Evolutionary conservation across 1,140 invertebrate genomes (phyloP).

Genomic region (Idris sp.): DNA sequence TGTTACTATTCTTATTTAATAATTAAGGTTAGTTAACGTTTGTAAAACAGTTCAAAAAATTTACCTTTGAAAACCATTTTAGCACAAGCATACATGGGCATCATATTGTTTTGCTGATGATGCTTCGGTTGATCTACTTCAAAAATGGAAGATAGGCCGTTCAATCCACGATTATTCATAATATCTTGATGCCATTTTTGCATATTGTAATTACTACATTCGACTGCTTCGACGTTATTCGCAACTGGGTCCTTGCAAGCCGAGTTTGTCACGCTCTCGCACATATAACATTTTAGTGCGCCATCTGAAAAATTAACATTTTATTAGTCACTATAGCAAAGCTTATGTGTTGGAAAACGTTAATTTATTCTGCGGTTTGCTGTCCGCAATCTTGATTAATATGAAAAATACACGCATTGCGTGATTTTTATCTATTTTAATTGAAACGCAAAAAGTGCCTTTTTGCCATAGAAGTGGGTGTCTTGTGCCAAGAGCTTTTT

Average conservation of each 20-base stretch:
- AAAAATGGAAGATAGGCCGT: slow-evolving; percentile 46
- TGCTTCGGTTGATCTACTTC: slow-evolving; percentile 54
- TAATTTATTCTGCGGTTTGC: slow-evolving; percentile 8
- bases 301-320: slow-evolving; percentile 59
- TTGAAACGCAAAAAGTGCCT: not conserved
- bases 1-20: no score
- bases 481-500: no score
- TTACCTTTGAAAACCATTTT: slow-evolving; percentile 67
- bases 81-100: slow-evolving; percentile 61
- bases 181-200: slow-evolving; percentile 42
- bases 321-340: slow-evolving; percentile 8
- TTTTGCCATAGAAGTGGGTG: not conserved
- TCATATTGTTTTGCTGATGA: slow-evolving; percentile 4
- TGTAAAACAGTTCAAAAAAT: not conserved
- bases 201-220: slow-evolving; percentile 62
- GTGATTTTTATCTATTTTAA: slow-evolving; percentile 11
- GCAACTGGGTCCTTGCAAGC: slow-evolving; percentile 45
- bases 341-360: not conserved
- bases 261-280: slow-evolving; percentile 54
- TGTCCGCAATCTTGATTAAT: not conserved
- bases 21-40: no score
- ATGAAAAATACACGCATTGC: slow-evolving; percentile 1
- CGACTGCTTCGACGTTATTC: slow-evolving; percentile 43
- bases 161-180: slow-evolving; percentile 31
- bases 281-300: slow-evolving; percentile 70